A percentile compares a stretch with the other conserved stretches of the same genome.
phyloP scores from a whole-genome alignment of 2,797 vertebrate genomes.

The Epinephelus awoara region DNA sequence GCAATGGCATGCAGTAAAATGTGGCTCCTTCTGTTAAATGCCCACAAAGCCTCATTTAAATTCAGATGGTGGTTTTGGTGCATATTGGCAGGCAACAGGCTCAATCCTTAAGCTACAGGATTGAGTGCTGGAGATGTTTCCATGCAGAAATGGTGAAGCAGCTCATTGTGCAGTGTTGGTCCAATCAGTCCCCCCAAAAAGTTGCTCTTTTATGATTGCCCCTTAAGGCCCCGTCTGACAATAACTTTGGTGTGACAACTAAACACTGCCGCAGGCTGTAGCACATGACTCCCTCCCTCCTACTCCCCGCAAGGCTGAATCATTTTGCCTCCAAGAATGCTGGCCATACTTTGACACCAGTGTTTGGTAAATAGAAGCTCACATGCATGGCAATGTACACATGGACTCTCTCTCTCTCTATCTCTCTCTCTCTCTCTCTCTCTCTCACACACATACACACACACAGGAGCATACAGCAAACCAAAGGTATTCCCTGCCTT shows the following conservation, averaged over 20 bases:
- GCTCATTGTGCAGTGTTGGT: background rate
- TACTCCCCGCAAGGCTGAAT: conserved; percentile 14
- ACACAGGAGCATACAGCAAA: background rate
- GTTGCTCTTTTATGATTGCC: background rate
- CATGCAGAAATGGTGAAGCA: background rate
- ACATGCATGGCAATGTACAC: conserved; percentile 25
- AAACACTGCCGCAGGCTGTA: conserved; percentile 16
- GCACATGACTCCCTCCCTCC: conserved; percentile 16
- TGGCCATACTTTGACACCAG: conserved; percentile 27
- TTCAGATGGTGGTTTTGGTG: conserved; percentile 25
- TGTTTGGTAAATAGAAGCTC: conserved; percentile 64
- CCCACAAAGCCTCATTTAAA: conserved; percentile 33
- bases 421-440: too few species aligned
- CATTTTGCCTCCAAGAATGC: conserved; percentile 26
- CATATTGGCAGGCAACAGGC: conserved; percentile 4
- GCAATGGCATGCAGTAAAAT: background rate
- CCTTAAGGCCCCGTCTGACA: background rate
- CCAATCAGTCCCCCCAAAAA: background rate
- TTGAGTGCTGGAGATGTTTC: background rate
- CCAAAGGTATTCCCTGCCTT: conserved; percentile 26
- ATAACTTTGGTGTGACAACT: conserved; percentile 36
- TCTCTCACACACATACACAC: background rate
- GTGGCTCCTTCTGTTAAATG: background rate
- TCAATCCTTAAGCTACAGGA: background rate
- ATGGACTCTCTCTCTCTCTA: background rate